Evolutionary conservation across 2,113 vertebrate species (phyloP), one percentile per base, ranked within the genome.

Genomic region (Pachycephala philippinensis): DNA sequence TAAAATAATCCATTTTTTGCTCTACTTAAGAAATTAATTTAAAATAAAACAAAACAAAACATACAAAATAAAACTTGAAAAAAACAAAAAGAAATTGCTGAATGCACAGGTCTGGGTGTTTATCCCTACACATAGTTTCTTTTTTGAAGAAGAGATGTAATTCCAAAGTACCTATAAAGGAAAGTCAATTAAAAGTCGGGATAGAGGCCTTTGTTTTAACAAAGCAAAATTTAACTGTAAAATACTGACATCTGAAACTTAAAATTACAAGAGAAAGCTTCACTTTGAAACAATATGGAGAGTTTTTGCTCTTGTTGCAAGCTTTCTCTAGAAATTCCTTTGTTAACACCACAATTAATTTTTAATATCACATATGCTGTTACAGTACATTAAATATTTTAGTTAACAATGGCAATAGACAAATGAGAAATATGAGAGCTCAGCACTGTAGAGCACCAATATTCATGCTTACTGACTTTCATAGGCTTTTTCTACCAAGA

Each of bases 81-180:
- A 66, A 27, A 66, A 2, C 1, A 47, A 63, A 61, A 64, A 71
- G 0, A 57, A 40, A 57, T 8, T 69, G 13, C 6, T 70, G 33
- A 71, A 53, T 33, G 30, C 7, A 70, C 8, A 28, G 31, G 13
- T 11, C 7, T 72, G 28, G 1, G 7, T 33, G 9, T 72, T 86
- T 84, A 69, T 4, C 7, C 52, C 17, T 40, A 56, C 2, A 33
- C 0, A 0, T n/a, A 31, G 6, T 40, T 68, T 45, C 5, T n/a
- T 56, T 83, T 78, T 42, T 56, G 23, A 92, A 75, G 42, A 9
- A 87, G 44, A 68, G 13, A 13, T 60, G 5, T 60, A 44, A 68
- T 81, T 72, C 15, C 44, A 30, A 84, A 75, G 22, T 56, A 84
- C 5, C 20, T 54, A 15, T 68, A 60, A 78, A 42, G 6, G 28